These are phyloP conservation scores for Odontamblyopus rebecca DNA, from an alignment of 2,797 vertebrate genomes.

Conservation along the genomic window DNA sequence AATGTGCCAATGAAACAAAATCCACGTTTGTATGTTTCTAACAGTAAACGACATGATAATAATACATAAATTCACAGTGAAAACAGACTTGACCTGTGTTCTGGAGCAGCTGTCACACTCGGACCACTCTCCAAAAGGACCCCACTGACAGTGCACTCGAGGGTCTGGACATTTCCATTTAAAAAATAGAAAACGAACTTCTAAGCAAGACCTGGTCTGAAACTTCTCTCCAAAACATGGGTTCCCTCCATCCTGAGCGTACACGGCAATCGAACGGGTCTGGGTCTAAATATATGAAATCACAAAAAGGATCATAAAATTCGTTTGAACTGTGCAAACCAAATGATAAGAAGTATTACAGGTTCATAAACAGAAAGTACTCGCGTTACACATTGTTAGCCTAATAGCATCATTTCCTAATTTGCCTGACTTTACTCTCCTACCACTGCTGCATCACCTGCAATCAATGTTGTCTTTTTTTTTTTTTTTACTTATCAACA, in stretches of 20 bases:
- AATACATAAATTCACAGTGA: not conserved
- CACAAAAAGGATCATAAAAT: too few species aligned
- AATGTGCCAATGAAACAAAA: not conserved
- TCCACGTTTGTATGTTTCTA: too few species aligned
- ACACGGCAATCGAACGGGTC: not conserved
- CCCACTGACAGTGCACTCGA: conserved; percentile 83
- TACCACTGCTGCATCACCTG: too few species aligned
- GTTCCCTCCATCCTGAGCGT: not conserved
- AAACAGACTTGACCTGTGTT: conserved; percentile 78
- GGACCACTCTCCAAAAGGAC: conserved; percentile 84
- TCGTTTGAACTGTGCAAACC: too few species aligned
- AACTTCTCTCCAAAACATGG: not conserved
- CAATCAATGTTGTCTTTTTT: too few species aligned
- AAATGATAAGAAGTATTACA: too few species aligned
- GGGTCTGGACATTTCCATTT: not conserved
- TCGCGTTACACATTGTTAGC: too few species aligned
- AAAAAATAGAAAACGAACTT: not conserved
- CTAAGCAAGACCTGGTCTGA: not conserved
- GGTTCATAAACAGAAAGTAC: too few species aligned
- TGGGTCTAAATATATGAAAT: not conserved
- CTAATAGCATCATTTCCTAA: too few species aligned
- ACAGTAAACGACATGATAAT: not conserved
- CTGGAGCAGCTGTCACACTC: conserved; percentile 87
- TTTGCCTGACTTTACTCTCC: too few species aligned
- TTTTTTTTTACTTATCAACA: too few species aligned